Evolutionary conservation across 2,113 vertebrate genomes (phyloP).

Genomic region (Equus quagga): DNA sequence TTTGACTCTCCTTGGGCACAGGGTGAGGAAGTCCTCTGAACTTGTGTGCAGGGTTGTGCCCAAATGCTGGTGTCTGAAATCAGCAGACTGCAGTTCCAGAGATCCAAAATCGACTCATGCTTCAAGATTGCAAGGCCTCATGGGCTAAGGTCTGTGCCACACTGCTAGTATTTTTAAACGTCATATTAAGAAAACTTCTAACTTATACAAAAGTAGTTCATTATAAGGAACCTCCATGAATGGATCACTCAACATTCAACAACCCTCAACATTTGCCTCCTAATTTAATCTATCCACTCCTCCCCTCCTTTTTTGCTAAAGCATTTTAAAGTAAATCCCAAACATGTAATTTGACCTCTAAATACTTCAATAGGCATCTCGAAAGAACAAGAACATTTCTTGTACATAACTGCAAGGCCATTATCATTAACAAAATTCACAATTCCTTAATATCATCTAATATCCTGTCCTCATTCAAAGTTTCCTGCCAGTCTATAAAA

Average conservation of each 20-base stretch:
- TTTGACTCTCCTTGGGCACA: background rate
- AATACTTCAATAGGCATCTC: background rate
- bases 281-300: background rate
- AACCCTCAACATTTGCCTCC: background rate
- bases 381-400: background rate
- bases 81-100: background rate
- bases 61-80: background rate
- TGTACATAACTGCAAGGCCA: background rate
- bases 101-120: background rate
- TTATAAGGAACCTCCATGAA: background rate
- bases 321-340: conserved; percentile 16
- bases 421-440: background rate
- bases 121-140: background rate
- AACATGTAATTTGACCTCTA: background rate
- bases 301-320: background rate
- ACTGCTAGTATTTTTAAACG: background rate
- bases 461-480: background rate
- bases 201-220: background rate
- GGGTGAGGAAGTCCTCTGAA: background rate
- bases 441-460: background rate
- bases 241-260: background rate
- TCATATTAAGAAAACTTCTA: background rate
- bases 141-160: background rate
- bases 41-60: background rate
- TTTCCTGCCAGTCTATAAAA: background rate